phyloP scores from a whole-genome alignment of 2,888 invertebrate genomes.

The Drosophila lacicola region DNA sequence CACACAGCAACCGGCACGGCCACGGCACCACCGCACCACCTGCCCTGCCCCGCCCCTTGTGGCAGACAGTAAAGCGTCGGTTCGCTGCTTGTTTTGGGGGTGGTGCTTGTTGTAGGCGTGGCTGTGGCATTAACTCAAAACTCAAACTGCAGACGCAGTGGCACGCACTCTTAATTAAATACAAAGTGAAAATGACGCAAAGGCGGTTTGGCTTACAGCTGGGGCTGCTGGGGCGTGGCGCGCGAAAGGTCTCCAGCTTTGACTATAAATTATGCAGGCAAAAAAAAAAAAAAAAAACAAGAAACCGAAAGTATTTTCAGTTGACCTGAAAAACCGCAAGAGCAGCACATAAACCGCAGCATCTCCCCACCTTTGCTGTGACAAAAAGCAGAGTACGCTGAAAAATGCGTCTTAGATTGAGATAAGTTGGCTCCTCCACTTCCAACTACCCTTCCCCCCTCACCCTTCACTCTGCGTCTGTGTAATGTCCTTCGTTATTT shows the following conservation, averaged over 20 bases:
- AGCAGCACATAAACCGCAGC: conserved; percentile 25
- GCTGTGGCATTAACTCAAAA: conserved; percentile 42
- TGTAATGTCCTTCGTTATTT: conserved; percentile 51
- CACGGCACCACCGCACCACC: not conserved
- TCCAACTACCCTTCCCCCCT: not conserved
- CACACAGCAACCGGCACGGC: conserved; percentile 42
- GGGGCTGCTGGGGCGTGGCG: not conserved
- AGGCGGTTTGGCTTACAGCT: not conserved
- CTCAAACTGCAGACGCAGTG: conserved; percentile 30
- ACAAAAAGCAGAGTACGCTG: conserved; percentile 58
- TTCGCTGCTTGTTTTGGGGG: not conserved
- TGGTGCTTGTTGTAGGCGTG: conserved; percentile 20
- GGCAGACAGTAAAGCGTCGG: conserved; percentile 20
- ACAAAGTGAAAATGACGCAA: conserved; percentile 54
- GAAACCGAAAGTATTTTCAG: conserved; percentile 58
- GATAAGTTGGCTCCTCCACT: conserved; percentile 48
- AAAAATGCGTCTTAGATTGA: conserved; percentile 65
- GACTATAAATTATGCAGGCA: conserved; percentile 58
- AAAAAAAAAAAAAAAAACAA: conserved; percentile 37
- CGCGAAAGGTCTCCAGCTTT: conserved; percentile 15
- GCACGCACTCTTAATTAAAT: conserved; percentile 69
- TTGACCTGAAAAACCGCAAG: conserved; percentile 59
- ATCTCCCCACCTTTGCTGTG: conserved; percentile 26
- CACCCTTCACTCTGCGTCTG: conserved; percentile 5
- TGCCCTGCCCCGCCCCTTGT: not conserved